These are phyloP conservation scores for Chesias legatella DNA, from an alignment of 2,888 invertebrate genomes.

Conservation along the genomic window DNA sequence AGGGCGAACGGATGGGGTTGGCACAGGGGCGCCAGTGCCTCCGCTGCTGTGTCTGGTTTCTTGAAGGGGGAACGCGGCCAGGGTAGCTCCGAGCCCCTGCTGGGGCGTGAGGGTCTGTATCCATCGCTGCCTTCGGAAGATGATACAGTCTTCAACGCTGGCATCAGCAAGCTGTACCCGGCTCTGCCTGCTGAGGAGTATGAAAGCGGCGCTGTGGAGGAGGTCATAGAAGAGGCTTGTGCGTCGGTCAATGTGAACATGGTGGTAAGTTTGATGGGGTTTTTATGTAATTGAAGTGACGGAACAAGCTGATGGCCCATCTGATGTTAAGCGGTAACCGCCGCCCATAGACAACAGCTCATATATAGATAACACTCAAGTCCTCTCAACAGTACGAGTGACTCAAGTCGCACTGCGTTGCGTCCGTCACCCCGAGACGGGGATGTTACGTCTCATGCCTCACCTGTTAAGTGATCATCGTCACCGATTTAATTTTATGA, in stretches of 20 bases:
- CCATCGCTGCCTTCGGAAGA: constrained; percentile 62
- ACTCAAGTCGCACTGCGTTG: too few species aligned
- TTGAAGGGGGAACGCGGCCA: constrained; percentile 59
- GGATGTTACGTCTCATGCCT: too few species aligned
- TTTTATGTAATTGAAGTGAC: too few species aligned
- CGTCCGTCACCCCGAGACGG: too few species aligned
- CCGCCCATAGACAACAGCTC: too few species aligned
- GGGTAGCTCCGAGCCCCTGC: constrained; percentile 45
- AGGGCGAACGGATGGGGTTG: constrained; percentile 74
- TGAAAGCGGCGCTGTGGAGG: constrained; percentile 65
- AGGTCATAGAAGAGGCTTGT: constrained; percentile 67
- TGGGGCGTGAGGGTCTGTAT: constrained; percentile 58
- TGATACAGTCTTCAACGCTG: constrained; percentile 54
- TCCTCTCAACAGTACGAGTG: too few species aligned
- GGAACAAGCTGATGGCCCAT: too few species aligned
- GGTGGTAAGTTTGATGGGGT: constrained; percentile 54
- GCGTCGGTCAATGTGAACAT: constrained; percentile 63
- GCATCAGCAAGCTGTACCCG: constrained; percentile 59
- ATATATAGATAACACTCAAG: too few species aligned
- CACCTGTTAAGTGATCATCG: too few species aligned
- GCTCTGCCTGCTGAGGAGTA: constrained; percentile 69
- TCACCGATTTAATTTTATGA: too few species aligned
- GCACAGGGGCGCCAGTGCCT: constrained; percentile 56
- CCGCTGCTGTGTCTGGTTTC: constrained; percentile 61
- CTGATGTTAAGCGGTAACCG: too few species aligned